Evolutionary conservation across 2,113 vertebrate species (phyloP), one percentile per base, ranked within the genome.

Genomic region (Halichoerus grypus): DNA sequence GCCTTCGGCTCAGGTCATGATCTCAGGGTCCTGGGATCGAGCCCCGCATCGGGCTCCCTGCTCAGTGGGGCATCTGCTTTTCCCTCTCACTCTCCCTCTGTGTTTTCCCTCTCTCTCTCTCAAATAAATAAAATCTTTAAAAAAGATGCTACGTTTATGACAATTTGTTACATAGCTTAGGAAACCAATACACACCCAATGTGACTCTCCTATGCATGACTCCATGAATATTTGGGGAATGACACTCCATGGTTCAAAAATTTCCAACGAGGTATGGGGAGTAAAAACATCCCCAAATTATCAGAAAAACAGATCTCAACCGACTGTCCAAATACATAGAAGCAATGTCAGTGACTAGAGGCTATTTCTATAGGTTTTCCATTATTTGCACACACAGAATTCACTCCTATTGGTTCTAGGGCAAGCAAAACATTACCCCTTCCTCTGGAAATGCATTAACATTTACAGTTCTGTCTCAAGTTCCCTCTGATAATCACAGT

Each of bases 261-360:
- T 69, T 5, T 9, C 39, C 31, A 28, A 2, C 5, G 4, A 55
- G 11, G 42, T 10, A 1, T 36, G 24, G 2, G 21, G 53, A 14
- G 7, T 33, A 21, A 42, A 53, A 14, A 51, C 9, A 12, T 33
- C 61, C 4, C 15, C 61, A 15, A 22, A 4, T 46, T 14, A 7
- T 21, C 61, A 36, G 8, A 59, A 39, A 79, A 55, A 9, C 5
- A 67, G 2, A 22, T 26, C 14, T 57, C 42, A 9, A 5, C 3
- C 0, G 22, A 33, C 59, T 10, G n/a, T 46, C n/a, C 55, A 24
- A 36, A 33, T 9, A 8, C 31, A 15, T 3, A 21, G 3, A 76
- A 21, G 13, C 4, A 7, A 12, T 0, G 4, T 85, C 63, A 6
- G 21, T 0, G 0, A 15, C 9, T 6, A 12, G 31, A 0, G 1